A percentile compares a stretch with the other conserved stretches of the same genome.
These are phyloP conservation scores for Lota lota DNA, from an alignment of 2,113 vertebrate species.

Conservation along the genomic window DNA sequence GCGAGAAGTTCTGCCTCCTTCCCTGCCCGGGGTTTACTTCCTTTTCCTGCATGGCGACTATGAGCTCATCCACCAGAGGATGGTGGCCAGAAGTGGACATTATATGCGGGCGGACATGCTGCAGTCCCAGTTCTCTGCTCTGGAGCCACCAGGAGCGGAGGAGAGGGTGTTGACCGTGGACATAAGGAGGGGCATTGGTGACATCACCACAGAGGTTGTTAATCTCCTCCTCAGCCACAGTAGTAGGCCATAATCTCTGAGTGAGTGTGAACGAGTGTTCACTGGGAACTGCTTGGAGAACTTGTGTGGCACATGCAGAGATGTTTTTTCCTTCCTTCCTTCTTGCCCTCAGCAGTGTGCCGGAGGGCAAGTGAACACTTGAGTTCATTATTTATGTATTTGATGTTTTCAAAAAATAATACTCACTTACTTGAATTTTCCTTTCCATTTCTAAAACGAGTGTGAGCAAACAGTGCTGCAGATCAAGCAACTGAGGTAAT, in stretches of 20 bases:
- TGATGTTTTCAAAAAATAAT: too few species aligned
- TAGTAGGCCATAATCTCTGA: not conserved
- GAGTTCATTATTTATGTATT: too few species aligned
- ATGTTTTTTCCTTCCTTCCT: too few species aligned
- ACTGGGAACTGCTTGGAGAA: not conserved
- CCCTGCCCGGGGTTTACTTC: slow-evolving; percentile 72
- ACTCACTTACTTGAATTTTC: too few species aligned
- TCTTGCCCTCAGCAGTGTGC: too few species aligned
- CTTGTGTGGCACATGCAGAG: not conserved
- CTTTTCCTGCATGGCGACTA: slow-evolving; percentile 78
- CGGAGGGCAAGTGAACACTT: too few species aligned
- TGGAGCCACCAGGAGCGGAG: slow-evolving; percentile 79
- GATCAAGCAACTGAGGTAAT: too few species aligned
- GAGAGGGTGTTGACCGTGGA: slow-evolving; percentile 77
- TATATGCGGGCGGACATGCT: slow-evolving; percentile 83
- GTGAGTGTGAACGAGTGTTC: not conserved
- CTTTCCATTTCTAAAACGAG: too few species aligned
- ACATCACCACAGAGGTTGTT: slow-evolving; percentile 72
- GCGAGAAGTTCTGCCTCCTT: not conserved
- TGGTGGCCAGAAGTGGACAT: slow-evolving; percentile 78
- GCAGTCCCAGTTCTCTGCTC: slow-evolving; percentile 81
- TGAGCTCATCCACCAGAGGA: slow-evolving; percentile 73
- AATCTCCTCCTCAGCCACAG: slow-evolving; percentile 39
- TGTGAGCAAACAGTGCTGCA: too few species aligned
- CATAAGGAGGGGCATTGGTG: slow-evolving; percentile 67